phyloP scores from a whole-genome alignment of 2,888 invertebrate genomes.

The Calameuta pallipes region DNA sequence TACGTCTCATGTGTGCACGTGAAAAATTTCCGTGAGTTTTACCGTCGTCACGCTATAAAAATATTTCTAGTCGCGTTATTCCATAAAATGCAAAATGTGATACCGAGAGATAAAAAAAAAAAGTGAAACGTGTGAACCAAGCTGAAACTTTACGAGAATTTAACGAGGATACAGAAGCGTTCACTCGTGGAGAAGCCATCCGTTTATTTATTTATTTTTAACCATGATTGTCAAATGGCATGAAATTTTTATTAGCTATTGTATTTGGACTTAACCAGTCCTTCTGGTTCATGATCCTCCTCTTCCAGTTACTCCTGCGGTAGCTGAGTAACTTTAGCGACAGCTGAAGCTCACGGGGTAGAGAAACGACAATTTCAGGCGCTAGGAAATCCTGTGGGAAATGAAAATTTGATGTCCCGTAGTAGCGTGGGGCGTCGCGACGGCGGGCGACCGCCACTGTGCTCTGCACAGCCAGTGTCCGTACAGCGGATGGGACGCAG shows the following conservation, averaged over 20 bases:
- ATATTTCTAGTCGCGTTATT: background rate
- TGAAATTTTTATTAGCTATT: background rate
- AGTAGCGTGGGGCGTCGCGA: background rate
- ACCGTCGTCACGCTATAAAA: conserved; percentile 8
- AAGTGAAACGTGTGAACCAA: background rate
- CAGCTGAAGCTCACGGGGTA: background rate
- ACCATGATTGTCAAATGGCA: background rate
- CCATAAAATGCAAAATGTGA: background rate
- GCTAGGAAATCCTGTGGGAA: background rate
- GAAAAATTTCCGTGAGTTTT: conserved; percentile 1
- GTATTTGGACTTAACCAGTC: background rate
- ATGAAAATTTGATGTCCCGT: background rate
- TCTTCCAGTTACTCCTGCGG: background rate
- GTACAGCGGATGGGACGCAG: too few species aligned
- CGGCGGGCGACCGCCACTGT: background rate
- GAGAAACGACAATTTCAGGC: background rate
- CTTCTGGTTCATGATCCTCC: background rate
- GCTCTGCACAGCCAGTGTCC: background rate
- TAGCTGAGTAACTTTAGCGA: background rate
- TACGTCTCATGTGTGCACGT: background rate
- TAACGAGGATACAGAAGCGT: background rate
- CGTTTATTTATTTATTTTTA: background rate
- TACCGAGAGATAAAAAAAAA: background rate
- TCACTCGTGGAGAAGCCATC: background rate
- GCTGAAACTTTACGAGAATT: background rate